Evolutionary conservation across 2,797 vertebrate species (phyloP), one percentile per base, ranked within the genome.

Genomic region (Falco biarmicus): DNA sequence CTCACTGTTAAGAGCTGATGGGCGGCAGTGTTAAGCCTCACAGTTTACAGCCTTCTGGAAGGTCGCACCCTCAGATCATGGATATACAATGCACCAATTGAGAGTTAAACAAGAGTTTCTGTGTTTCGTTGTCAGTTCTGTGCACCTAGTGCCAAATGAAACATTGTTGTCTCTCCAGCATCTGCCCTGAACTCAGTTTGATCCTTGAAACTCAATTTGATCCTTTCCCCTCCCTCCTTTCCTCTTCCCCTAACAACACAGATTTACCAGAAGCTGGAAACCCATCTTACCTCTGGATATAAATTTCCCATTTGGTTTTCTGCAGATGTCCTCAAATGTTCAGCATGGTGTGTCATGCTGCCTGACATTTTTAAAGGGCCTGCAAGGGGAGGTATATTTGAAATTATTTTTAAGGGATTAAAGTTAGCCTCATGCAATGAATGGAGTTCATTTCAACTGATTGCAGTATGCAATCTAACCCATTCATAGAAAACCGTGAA

Each of bases 111-210:
- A 96, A 89, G 75, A 84, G 41, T 78, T 87, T 43, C 96, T 96
- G 77, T 95, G 90, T 96, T 53, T 68, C 31, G 78, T 54, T 66
- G 13, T 79, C 84, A 39, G 75, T 34, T 82, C 77, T 22, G 31
- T 66, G 89, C 91, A 84, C 87, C 81, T 85, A 45, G 9, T 79
- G 91, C 94, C 93, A 96, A 93, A 41, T 10, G 95, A 85, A 95
- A 95, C 92, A 87, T 53, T 19, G 5, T 64, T 80, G 83, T 92
- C 93, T 93, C 77, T 74, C 85, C 87, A 85, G 84, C 77, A 84
- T 93, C 82, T 96, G 90, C 70, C 63, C 93, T 97, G 93, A 94
- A 94, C 94, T 97, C 68, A 10, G 60, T 89, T 78, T 95, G 88
- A 96, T 95, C 95, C 93, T 82, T 93, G 89, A 66, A 90, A 92